Evolutionary conservation across 2,797 vertebrate species (phyloP).

Genomic region (Taeniopygia guttata): DNA sequence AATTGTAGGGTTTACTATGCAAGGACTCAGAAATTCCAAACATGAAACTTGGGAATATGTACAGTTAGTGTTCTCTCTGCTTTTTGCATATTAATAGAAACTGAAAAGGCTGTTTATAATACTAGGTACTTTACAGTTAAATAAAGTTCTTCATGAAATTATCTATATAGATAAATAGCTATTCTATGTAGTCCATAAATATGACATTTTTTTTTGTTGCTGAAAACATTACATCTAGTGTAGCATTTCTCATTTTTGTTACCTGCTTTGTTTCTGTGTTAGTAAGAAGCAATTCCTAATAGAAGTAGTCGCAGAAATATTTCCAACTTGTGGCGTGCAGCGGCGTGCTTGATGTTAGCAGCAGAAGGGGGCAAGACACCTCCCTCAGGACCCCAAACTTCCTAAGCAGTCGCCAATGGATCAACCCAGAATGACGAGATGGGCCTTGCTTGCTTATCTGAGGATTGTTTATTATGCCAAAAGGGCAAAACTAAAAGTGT

Average conservation of each 20-base stretch:
- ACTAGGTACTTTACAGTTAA: not conserved
- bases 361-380: too few relatives aligned
- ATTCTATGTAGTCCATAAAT: not conserved
- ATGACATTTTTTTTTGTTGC: not conserved
- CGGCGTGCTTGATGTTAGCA: too few relatives aligned
- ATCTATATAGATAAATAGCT: not conserved
- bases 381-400: too few relatives aligned
- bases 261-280: not conserved
- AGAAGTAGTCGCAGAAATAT: not conserved
- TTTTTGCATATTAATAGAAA: accelerated
- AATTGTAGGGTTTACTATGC: not conserved
- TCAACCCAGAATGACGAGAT: too few relatives aligned
- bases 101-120: not conserved
- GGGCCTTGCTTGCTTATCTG: too few relatives aligned
- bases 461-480: too few relatives aligned
- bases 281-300: not conserved
- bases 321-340: not conserved
- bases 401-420: too few relatives aligned
- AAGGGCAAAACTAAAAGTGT: too few relatives aligned
- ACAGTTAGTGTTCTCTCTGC: not conserved
- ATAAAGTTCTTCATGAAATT: not conserved
- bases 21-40: not conserved
- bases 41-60: not conserved
- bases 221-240: not conserved
- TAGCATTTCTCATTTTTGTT: not conserved